phyloP scores from a whole-genome alignment of 1,140 invertebrate genomes.

The Chironomus tepperi region DNA sequence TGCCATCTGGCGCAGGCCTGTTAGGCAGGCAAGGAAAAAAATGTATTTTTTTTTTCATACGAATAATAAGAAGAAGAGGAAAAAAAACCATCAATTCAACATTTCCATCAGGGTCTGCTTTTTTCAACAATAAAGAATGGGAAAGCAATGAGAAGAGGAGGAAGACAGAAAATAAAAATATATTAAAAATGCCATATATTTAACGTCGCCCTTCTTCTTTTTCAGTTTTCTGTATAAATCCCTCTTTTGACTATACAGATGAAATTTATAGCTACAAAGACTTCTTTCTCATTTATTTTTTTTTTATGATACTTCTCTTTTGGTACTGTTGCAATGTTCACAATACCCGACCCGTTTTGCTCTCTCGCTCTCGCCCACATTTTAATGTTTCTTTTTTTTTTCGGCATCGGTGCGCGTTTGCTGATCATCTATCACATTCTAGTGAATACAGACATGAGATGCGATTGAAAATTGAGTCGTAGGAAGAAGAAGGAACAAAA shows the following conservation, averaged over 20 bases:
- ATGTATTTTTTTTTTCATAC: neutral
- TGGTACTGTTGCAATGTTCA: neutral
- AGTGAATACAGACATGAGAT: too few relatives aligned
- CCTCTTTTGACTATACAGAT: neutral
- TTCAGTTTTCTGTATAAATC: neutral
- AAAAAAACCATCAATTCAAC: conserved; percentile 20
- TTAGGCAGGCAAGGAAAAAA: neutral
- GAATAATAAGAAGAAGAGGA: neutral
- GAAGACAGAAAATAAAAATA: neutral
- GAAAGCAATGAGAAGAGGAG: neutral
- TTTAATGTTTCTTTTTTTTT: neutral
- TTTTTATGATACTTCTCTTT: neutral
- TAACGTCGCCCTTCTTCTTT: conserved; percentile 2
- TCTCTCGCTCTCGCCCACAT: conserved; percentile 11
- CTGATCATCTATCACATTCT: conserved; percentile 18
- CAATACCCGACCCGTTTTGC: neutral
- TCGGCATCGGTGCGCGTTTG: neutral
- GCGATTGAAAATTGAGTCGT: too few relatives aligned
- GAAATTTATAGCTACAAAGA: conserved; percentile 10
- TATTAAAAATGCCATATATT: conserved; percentile 14
- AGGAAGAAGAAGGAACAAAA: neutral
- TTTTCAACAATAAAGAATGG: neutral
- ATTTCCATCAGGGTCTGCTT: neutral
- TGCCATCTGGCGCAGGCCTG: conserved; percentile 21
- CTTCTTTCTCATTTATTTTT: conserved; percentile 18